Evolutionary conservation across 1,140 invertebrate genomes (phyloP).

Genomic region (Chironomus tepperi): DNA sequence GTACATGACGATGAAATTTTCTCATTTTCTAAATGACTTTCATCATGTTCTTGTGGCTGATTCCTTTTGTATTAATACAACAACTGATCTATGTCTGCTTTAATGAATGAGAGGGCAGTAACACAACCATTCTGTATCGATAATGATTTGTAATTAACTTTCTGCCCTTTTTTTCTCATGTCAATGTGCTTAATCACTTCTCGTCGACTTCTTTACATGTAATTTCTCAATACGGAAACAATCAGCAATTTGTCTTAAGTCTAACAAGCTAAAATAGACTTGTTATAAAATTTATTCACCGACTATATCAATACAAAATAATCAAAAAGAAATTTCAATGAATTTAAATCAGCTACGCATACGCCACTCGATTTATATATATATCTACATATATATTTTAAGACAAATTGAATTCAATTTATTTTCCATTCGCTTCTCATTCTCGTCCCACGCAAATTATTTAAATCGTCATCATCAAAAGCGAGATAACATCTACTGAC

Average conservation of each 20-base stretch:
- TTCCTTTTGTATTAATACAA: background rate
- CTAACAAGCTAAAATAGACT: background rate
- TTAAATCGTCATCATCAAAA: background rate
- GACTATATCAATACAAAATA: background rate
- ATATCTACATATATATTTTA: too few species aligned
- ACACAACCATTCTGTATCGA: background rate
- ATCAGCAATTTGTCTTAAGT: too few species aligned
- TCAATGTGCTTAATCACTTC: background rate
- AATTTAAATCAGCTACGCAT: slow-evolving; percentile 5
- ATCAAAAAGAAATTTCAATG: background rate
- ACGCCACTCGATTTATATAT: slow-evolving; percentile 3
- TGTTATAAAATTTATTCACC: background rate
- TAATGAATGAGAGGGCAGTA: background rate
- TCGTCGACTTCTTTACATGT: background rate
- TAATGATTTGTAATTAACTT: slow-evolving; percentile 19
- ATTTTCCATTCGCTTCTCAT: background rate
- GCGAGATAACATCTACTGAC: background rate
- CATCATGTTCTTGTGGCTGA: background rate
- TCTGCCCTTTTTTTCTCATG: background rate
- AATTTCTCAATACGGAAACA: too few species aligned
- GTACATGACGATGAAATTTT: slow-evolving; percentile 9
- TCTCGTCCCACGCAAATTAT: slow-evolving; percentile 16
- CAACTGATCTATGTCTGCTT: too few species aligned
- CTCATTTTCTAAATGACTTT: slow-evolving; percentile 22
- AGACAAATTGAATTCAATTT: slow-evolving; percentile 19